Base-by-base conservation (phyloP, 37 sponge, comb jelly and placozoan species). In the Mnemiopsis leidyi region DNA sequence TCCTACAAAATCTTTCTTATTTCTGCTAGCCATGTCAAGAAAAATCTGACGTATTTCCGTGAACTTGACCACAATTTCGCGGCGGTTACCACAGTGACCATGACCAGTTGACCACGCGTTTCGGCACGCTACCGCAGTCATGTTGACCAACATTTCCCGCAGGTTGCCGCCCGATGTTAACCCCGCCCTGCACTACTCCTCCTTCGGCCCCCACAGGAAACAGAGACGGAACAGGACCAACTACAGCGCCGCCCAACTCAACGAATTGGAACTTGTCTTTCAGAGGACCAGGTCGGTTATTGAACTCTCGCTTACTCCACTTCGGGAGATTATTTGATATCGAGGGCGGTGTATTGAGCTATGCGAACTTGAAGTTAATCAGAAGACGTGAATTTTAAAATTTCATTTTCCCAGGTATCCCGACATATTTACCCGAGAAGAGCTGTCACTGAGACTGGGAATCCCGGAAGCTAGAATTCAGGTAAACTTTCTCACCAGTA, bases 151-250 rank as follows among this genome's bases (percentile, higher is more conserved):
- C n/a, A 61, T 18, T 18, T 18, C 18, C 18, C 18, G 68, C 73
- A 69, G 73, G 73, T 69, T 69, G n/a, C 73, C 73, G 23, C 73
- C 73, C 2, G 73, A 69, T 20, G 73, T 69, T 21, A 69, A 69
- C n/a, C 73, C 73, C n/a, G 73, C 73, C 24, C 73, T 69, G 2
- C 73, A 69, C 73, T 69, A 69, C n/a, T 69, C 73, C 73, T 69
- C 73, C 28, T 69, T 69, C 29, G 73, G 73, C 7, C 73, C 73
- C 2, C 73, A 69, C 29, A 21, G 73, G 28, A 69, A 69, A 25
- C 73, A 69, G n/a, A 21, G 73, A 28, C 9, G 73, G 3, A 69
- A 69, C 73, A 69, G 73, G 73, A 69, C 73, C n/a, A 69, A 69
- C n/a, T 69, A 69, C 73, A 69, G 73, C 21, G 73, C 73, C 21